Base-by-base conservation (phyloP, 1,140 invertebrate species). In the Meloidogyne hapla region DNA sequence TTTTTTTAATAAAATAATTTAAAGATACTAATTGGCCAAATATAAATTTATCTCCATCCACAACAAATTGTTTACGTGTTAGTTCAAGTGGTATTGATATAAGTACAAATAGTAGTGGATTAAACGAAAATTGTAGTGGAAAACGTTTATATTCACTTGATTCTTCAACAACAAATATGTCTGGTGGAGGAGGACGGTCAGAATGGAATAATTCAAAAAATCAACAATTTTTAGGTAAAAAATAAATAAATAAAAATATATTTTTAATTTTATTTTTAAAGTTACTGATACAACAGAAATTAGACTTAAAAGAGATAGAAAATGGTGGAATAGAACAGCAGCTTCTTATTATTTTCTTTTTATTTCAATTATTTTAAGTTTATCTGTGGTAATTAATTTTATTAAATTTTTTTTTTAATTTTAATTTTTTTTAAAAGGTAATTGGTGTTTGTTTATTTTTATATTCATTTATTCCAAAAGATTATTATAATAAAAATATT, bases 371-470 rank as follows among this genome's bases (percentile, higher is more conserved):
- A 64, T 64, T 23, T 38, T 73, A 26, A 73, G 71, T 21, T 12
- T 73, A 26, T 73, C 71, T 12, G 71, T 73, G 71, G 71, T 33
- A 18, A 48, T 26, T 28, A 26, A 68, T 15, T 25, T 23, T 23
- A 69, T 69, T 48, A 13, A 40, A 28, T 45, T 23, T 23, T 12
- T 25, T 25, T 10, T 15, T 26, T 38, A 23, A 69, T 13, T 25
- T 33, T 13, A 33, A 40, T n/a, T 42, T 15, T 18, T 13, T 8
- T 18, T 15, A 15, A 26, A 69, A 70, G 33, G 69, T 73, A 3
- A 73, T 73, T 61, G 71, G 40, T 21, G 71, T 73, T 12, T 73
- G 71, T 63, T 63, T 73, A 38, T 73, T 73, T 63, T 64, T 73
- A 23, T 23, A 73, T 33, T 73, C 71, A 63, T 73, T 73, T 63